Base-by-base conservation (phyloP, 1,140 invertebrate genomes). In the Battus philenor region DNA sequence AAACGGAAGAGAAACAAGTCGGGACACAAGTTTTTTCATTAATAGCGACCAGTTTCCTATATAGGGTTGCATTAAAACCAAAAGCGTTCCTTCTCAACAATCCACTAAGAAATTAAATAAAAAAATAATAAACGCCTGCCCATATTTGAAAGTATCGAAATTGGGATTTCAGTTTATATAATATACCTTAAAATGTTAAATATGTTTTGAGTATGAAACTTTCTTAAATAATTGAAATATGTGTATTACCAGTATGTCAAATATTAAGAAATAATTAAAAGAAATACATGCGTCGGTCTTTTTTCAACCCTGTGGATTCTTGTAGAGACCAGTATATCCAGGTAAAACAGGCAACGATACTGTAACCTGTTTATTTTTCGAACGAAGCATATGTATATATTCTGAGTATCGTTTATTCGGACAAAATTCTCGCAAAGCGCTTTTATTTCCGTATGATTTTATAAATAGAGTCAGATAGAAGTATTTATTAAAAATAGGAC, bases 401-500 rank as follows among this genome's bases (percentile, higher is more conserved):
- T 41, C 38, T 9, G 12, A 41, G 38, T 41, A 41, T 18, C 7
- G 13, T 16, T n/a, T 41, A 27, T 15, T 16, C 7, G 13, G n/a
- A 10, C n/a, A 41, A 16, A 10, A 41, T 27, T 41, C 38, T 39
- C n/a, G 38, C 13, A 16, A 41, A 27, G 27, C 24, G 9, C n/a
- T 22, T 27, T 27, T 33, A 16, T 33, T 33, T 33, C 31, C 15
- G 13, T 9, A 33, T 3, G 8, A 6, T 17, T 7, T 41, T 27
- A 41, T 17, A 41, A 29, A 16, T 33, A 41, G 34, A 9, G 32
- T 9, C 22, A 29, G 4, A 22, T 32, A 36, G 36, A 34, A 16
- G 31, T 17, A 17, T 50, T 20, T 27, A 44, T 20, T 58, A 50
- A 51, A 71, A 56, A 55, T 63, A 64, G 59, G 47, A 31, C 30